Evolutionary conservation across 2,797 vertebrate genomes (phyloP).

Genomic region (Aeoliscus strigatus): DNA sequence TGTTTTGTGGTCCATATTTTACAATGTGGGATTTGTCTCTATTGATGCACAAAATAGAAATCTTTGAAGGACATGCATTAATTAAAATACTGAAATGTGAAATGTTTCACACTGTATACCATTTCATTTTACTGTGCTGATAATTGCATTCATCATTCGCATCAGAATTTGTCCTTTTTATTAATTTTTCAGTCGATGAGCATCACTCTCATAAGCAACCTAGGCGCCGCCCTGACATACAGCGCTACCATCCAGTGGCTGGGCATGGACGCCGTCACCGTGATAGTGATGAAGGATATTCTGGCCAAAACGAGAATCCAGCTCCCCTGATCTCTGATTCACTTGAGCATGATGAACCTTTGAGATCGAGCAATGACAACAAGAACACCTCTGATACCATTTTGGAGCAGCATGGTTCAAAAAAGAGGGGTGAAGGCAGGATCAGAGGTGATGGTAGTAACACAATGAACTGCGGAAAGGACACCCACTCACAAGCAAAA

Average conservation of each 20-base stretch:
- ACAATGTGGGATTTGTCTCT: no score
- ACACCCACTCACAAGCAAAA: conserved; percentile 19
- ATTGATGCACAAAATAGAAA: no score
- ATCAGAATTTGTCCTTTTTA: conserved; percentile 3
- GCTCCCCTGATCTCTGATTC: conserved; percentile 12
- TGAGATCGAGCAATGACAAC: conserved; percentile 25
- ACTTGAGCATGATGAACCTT: conserved; percentile 18
- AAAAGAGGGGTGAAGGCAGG: conserved; percentile 34
- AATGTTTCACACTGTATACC: no score
- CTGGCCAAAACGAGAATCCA: conserved; percentile 22
- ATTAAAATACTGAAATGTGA: no score
- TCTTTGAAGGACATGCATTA: neutral
- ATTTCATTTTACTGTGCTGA: neutral
- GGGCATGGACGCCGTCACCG: conserved; percentile 42
- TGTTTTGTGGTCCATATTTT: no score
- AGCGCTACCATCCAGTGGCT: conserved; percentile 74
- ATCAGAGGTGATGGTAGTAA: conserved; percentile 44
- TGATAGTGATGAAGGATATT: conserved; percentile 66
- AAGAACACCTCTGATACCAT: conserved; percentile 20
- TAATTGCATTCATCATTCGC: neutral
- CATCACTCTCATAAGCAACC: conserved; percentile 64
- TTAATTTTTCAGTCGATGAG: conserved; percentile 37
- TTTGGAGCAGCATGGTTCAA: conserved; percentile 17
- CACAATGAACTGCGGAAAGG: conserved; percentile 34
- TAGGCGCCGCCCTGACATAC: conserved; percentile 71